Percentiles rank a stretch among this genome's conserved stretches.
These are phyloP conservation scores for Ptilorrhoa leucosticta DNA, from an alignment of 2,113 vertebrate genomes.

Conservation along the genomic window DNA sequence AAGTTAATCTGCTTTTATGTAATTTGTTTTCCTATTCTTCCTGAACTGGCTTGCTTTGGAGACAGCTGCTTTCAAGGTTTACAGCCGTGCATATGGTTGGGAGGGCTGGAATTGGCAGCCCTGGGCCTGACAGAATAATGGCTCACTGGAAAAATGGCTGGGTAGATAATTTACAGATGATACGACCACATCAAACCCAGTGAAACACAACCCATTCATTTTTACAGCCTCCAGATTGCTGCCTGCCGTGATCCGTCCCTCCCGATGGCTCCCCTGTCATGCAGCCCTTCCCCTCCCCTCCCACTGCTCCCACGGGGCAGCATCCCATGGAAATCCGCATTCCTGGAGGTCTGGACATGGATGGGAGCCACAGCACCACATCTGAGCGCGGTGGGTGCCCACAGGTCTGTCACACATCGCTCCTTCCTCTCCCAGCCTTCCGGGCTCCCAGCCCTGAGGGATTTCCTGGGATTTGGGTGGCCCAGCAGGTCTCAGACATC, in stretches of 20 bases:
- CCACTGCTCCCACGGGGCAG: background rate
- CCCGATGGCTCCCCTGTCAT: background rate
- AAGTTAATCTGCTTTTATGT: constrained; percentile 56
- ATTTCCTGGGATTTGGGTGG: background rate
- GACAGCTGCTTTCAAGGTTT: constrained; percentile 53
- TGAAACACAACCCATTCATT: constrained; percentile 28
- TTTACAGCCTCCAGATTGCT: constrained; percentile 15
- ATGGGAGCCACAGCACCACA: background rate
- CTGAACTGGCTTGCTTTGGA: constrained; percentile 10
- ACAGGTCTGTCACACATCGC: background rate
- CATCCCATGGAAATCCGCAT: no score
- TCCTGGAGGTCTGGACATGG: fast-evolving
- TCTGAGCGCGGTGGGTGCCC: fast-evolving
- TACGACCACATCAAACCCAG: constrained; percentile 1
- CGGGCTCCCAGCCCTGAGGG: background rate
- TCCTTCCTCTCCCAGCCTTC: background rate
- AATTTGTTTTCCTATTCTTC: constrained; percentile 59
- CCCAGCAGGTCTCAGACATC: background rate
- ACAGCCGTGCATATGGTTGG: background rate
- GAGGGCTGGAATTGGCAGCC: constrained; percentile 26
- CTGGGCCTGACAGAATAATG: constrained; percentile 41
- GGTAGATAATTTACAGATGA: constrained; percentile 49
- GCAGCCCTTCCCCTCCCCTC: background rate
- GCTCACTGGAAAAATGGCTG: constrained; percentile 21
- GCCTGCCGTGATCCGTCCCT: background rate